phyloP scores from a whole-genome alignment of 2,797 vertebrate species.

The Malacoctenus gilli region DNA sequence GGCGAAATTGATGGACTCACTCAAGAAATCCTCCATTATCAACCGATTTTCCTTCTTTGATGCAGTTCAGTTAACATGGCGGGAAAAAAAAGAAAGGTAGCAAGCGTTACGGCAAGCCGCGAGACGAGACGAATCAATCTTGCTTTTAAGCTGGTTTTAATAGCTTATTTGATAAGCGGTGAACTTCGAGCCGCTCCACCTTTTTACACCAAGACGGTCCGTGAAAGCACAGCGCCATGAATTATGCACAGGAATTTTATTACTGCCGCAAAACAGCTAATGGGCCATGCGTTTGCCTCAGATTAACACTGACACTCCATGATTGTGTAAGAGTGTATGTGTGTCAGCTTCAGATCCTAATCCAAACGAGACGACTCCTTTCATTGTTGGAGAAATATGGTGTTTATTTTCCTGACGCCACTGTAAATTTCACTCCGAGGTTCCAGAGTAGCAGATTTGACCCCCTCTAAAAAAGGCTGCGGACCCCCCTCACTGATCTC shows the following conservation, averaged over 20 bases:
- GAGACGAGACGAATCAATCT: slow-evolving; percentile 33
- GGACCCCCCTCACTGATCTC: too few species aligned
- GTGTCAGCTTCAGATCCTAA: background rate
- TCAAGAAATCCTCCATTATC: slow-evolving; percentile 21
- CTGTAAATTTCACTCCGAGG: too few species aligned
- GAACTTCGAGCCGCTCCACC: slow-evolving; percentile 57
- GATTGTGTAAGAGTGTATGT: background rate
- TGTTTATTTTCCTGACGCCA: too few species aligned
- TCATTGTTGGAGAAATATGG: too few species aligned
- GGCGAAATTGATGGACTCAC: slow-evolving; percentile 7
- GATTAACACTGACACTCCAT: slow-evolving; percentile 45
- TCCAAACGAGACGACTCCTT: too few species aligned
- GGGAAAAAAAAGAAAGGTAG: too few species aligned
- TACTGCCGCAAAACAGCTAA: slow-evolving; percentile 69
- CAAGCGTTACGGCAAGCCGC: slow-evolving; percentile 3
- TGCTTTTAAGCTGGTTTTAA: slow-evolving; percentile 38
- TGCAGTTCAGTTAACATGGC: slow-evolving; percentile 13
- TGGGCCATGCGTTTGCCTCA: slow-evolving; percentile 52
- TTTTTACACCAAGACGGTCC: slow-evolving; percentile 51
- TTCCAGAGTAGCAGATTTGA: too few species aligned
- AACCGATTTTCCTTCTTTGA: slow-evolving; percentile 59
- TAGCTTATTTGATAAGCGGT: slow-evolving; percentile 51
- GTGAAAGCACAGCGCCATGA: slow-evolving; percentile 55
- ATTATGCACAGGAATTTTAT: slow-evolving; percentile 69
- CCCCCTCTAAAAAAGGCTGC: too few species aligned